Evolutionary conservation across 1,140 invertebrate genomes (phyloP).

Genomic region (Drosophila melanogaster): DNA sequence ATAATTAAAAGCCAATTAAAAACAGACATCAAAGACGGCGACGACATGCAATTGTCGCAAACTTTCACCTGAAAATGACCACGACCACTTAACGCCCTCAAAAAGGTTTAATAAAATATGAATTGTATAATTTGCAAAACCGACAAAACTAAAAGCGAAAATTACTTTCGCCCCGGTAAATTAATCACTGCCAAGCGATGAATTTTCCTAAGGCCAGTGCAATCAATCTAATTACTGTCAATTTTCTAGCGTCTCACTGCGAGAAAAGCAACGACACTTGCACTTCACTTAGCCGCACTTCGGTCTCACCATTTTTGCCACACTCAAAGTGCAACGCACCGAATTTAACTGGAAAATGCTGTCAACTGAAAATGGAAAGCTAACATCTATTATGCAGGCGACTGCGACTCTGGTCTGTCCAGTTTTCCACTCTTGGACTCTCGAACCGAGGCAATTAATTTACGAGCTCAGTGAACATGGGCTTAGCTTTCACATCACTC

Average conservation of each 20-base stretch:
- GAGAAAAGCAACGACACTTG: conserved; percentile 12
- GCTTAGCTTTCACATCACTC: conserved; percentile 71
- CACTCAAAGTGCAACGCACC: conserved; percentile 62
- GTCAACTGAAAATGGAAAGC: conserved; percentile 80
- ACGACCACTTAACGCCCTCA: conserved; percentile 3
- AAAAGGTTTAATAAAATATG: conserved; percentile 37
- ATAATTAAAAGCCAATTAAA: conserved; percentile 70
- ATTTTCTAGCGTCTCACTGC: conserved; percentile 34
- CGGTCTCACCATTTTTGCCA: conserved; percentile 17
- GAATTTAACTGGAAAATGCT: conserved; percentile 48
- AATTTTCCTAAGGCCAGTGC: conserved; percentile 45
- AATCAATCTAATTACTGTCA: conserved; percentile 83
- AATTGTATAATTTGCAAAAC: conserved; percentile 38
- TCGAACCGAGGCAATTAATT: conserved; percentile 67
- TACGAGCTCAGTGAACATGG: conserved; percentile 64
- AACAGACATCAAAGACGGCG: conserved; percentile 24
- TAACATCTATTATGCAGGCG: conserved; percentile 74
- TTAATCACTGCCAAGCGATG: conserved; percentile 55
- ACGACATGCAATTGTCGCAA: conserved; percentile 28
- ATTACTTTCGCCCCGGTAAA: conserved; percentile 72
- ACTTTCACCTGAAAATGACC: conserved; percentile 48
- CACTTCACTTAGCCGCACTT: conserved; percentile 55
- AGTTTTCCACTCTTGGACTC: conserved; percentile 36
- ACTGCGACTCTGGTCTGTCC: conserved; percentile 11
- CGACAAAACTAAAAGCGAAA: conserved; percentile 48